phyloP scores from a whole-genome alignment of 1,140 invertebrate species.

The silkworm (Bombyx mori) region DNA sequence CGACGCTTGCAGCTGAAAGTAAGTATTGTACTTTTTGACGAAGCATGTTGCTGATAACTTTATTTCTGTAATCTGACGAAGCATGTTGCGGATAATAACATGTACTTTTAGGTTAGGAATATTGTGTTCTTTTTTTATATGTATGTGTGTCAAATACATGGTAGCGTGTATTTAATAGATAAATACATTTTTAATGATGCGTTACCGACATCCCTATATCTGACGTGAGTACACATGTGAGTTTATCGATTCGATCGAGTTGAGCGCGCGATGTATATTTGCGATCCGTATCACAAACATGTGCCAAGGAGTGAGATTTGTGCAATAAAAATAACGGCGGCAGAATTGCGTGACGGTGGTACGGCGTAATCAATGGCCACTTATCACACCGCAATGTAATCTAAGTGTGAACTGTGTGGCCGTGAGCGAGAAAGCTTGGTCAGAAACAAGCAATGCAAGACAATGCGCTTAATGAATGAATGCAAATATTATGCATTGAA shows the following conservation, averaged over 20 bases:
- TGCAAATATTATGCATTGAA: no score
- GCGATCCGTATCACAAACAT: constrained; percentile 27
- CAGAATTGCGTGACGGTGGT: constrained; percentile 14
- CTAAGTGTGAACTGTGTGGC: not conserved
- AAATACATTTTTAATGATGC: not conserved
- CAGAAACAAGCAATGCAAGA: no score
- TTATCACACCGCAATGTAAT: constrained; percentile 12
- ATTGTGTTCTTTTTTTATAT: no score
- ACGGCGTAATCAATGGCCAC: constrained; percentile 1
- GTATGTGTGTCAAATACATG: no score
- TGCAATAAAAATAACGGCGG: constrained; percentile 34
- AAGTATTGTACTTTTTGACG: no score
- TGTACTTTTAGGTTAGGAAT: no score
- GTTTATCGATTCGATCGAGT: constrained; percentile 20
- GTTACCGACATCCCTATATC: not conserved
- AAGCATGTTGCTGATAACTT: no score
- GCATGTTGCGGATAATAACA: no score
- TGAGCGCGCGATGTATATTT: constrained; percentile 14
- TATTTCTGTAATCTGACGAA: no score
- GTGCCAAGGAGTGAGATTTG: constrained; percentile 26
- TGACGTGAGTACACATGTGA: constrained; percentile 12
- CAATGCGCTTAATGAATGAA: no score
- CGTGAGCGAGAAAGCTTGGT: no score
- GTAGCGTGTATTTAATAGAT: not conserved
- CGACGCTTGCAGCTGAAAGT: no score